phyloP scores from a whole-genome alignment of 2,888 invertebrate species.

The Bruchidius siliquastri region DNA sequence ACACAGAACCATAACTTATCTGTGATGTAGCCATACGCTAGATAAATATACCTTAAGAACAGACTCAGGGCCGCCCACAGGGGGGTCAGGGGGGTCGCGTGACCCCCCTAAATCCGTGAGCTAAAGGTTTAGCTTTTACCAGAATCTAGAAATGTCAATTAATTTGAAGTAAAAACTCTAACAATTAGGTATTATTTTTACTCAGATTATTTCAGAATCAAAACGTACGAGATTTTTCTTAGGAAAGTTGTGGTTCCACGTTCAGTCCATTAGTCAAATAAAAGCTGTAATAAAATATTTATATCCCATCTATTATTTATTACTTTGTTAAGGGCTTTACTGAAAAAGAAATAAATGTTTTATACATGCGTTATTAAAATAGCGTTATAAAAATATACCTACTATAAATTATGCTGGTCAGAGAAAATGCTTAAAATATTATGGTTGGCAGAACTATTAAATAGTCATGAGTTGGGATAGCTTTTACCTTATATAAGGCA shows the following conservation, averaged over 20 bases:
- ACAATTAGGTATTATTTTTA: too few relatives aligned
- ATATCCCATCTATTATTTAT: not conserved
- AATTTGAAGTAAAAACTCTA: too few relatives aligned
- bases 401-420: not conserved
- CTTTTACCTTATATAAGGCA: too few relatives aligned
- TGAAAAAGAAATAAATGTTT: not conserved
- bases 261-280: constrained; percentile 11
- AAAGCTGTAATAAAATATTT: constrained; percentile 8
- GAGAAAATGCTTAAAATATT: not conserved
- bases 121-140: too few relatives aligned
- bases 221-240: not conserved
- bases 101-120: too few relatives aligned
- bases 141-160: too few relatives aligned
- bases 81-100: too few relatives aligned
- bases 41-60: too few relatives aligned
- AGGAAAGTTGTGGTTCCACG: not conserved
- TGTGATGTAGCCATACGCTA: too few relatives aligned
- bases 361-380: not conserved
- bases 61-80: too few relatives aligned
- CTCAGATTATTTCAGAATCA: not conserved
- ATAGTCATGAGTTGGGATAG: too few relatives aligned
- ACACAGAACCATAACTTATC: too few relatives aligned
- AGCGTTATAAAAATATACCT: not conserved
- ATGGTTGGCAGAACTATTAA: not conserved
- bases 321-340: not conserved